These are phyloP conservation scores for Leucophenga maculata DNA, from an alignment of 2,888 invertebrate species.

Conservation along the genomic window DNA sequence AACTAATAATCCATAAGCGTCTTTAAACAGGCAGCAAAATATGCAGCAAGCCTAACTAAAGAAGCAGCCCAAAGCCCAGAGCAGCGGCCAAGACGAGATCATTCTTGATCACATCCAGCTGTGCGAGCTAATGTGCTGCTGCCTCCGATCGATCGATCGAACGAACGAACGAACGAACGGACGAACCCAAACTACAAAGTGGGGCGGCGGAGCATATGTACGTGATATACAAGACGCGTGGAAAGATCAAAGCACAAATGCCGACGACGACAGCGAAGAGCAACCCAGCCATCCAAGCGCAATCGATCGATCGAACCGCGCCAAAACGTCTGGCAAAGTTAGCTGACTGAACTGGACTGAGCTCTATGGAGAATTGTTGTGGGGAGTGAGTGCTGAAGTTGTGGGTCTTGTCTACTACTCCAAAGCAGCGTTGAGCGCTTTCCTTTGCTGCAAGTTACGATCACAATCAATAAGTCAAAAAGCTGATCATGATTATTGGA, in stretches of 20 bases:
- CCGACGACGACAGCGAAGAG: slow-evolving; percentile 44
- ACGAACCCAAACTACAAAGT: slow-evolving; percentile 36
- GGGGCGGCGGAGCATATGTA: slow-evolving; percentile 51
- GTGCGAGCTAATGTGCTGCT: neutral
- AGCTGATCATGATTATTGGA: slow-evolving; percentile 65
- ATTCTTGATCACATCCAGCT: neutral
- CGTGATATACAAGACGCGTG: slow-evolving; percentile 47
- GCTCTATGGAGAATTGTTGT: neutral
- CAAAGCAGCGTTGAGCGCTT: slow-evolving; percentile 5
- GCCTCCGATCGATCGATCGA: neutral
- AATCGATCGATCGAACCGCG: slow-evolving; percentile 46
- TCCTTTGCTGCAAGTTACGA: slow-evolving; percentile 46
- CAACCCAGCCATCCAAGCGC: neutral
- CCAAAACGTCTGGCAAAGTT: slow-evolving; percentile 67
- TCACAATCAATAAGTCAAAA: slow-evolving; percentile 68
- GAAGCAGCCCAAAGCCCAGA: neutral
- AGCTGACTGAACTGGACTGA: neutral
- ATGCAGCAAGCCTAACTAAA: slow-evolving; percentile 5
- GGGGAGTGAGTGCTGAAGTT: slow-evolving; percentile 2
- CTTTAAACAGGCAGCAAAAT: slow-evolving; percentile 19
- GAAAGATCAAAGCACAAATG: slow-evolving; percentile 65
- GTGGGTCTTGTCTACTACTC: neutral
- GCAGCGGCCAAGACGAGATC: neutral
- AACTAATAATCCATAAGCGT: slow-evolving; percentile 65
- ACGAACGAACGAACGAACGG: too few species aligned